Percentiles rank a stretch among this genome's conserved stretches.
Evolutionary conservation across 2,888 invertebrate species (phyloP).

Genomic region (Melanostoma mellinum): DNA sequence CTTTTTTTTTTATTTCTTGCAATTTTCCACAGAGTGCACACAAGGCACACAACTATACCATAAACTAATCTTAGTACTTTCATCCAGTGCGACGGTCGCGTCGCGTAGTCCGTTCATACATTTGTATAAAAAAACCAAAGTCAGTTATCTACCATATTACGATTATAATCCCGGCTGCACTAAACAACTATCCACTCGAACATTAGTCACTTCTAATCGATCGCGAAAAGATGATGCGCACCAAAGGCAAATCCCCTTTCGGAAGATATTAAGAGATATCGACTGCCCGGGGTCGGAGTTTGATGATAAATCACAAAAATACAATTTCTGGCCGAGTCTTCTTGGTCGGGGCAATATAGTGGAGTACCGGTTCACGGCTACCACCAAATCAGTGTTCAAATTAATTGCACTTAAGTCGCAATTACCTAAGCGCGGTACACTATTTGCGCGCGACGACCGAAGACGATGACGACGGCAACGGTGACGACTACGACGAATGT

Average conservation of each 20-base stretch:
- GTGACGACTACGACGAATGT: neutral
- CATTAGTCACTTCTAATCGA: slow-evolving; percentile 73
- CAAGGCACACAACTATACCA: slow-evolving; percentile 11
- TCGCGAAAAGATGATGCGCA: slow-evolving; percentile 72
- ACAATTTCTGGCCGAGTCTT: slow-evolving; percentile 53
- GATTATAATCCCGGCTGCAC: slow-evolving; percentile 62
- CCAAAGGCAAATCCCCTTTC: slow-evolving; percentile 72
- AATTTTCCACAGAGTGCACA: neutral
- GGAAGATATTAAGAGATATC: slow-evolving; percentile 73
- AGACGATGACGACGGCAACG: neutral
- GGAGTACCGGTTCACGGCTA: slow-evolving; percentile 65
- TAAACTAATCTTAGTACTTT: slow-evolving; percentile 66
- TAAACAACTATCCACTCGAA: slow-evolving; percentile 70
- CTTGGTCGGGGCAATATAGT: slow-evolving; percentile 1
- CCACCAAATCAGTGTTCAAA: slow-evolving; percentile 73
- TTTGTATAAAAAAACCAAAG: neutral
- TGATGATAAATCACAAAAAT: slow-evolving; percentile 71
- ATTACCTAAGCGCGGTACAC: slow-evolving; percentile 70
- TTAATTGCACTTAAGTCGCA: slow-evolving; percentile 73
- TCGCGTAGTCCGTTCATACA: neutral
- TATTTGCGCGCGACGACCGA: slow-evolving; percentile 30
- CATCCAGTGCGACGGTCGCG: slow-evolving; percentile 41
- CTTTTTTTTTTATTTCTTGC: slow-evolving; percentile 14
- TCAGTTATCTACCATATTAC: slow-evolving; percentile 67
- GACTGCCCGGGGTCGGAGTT: slow-evolving; percentile 67